Base-by-base conservation (phyloP, 2,888 invertebrate species). In the Sphinx pinastri region DNA sequence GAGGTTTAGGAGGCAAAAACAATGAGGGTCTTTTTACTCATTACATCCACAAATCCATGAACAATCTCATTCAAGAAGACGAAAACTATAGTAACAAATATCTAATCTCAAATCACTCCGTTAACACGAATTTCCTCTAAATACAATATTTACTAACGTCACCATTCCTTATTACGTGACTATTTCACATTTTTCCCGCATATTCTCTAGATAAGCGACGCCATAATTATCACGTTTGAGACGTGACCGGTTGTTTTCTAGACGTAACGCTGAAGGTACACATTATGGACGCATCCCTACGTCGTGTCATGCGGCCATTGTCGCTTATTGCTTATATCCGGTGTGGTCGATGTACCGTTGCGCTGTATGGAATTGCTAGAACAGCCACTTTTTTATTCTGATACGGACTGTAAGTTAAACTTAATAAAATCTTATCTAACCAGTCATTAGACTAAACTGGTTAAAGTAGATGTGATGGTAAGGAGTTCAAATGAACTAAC, bases 291-390 rank as follows among this genome's bases (percentile, higher is more conserved):
- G 71, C 74, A 71, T 76, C 75, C 70, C 73, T 72, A 71, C 72
- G 72, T 68, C 75, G 79, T 77, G 75, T 75, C 76, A 76, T 77
- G 76, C 74, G 79, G 73, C 81, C 79, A 88, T 88, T 88, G 87
- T 84, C 79, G 81, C 71, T 89, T 78, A 90, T 90, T 90, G 88
- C 85, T 84, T 81, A 83, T 86, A 84, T 90, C 91, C 90, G 89
- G 83, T 77, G 75, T 78, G 79, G 74, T 75, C 74, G 60, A 47
- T 63, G 63, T 63, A 63, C 63, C 63, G 63, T 49, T 63, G 49
- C 19, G 63, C 49, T 63, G 63, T 63, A 63, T 47, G 19, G 63
- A 19, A 60, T 63, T 19, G 12, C 63, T 47, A 63, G 63, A 63
- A 63, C 49, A 13, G 63, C 7, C 63, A 55, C 8, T 38, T 5